Base-by-base conservation (phyloP, 2,113 vertebrate species). In the Cairina moschata region DNA sequence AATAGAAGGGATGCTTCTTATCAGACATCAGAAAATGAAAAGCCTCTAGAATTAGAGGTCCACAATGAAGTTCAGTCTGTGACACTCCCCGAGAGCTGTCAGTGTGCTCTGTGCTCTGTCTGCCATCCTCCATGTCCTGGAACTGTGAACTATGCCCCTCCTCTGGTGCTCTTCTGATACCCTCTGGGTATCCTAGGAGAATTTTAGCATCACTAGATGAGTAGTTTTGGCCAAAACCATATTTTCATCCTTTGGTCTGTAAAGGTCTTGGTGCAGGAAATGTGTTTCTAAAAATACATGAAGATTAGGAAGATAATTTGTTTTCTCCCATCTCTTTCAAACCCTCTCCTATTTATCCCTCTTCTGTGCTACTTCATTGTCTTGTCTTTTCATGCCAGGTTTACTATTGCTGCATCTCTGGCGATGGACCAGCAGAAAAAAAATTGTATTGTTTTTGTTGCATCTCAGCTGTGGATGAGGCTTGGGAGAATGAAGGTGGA, bases 21-120 rank as follows among this genome's bases (percentile, higher is more conserved):
- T 0, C 3, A 3, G 36, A 14, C 58, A 12, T 3, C 2, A 7
- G 52, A 71, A 40, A 50, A 38, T 0, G 0, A 54, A 9, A 81
- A 84, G 6, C 78, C 32, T 75, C 48, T n/a, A 20, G 54, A 89
- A 69, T 60, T 31, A 29, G 38, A 18, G 42, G 7, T 78, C 89
- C 31, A 34, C 9, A 8, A 17, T 13, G 29, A 68, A 38, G 15
- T 62, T 76, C 34, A 16, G 8, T 62, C 40, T 25, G 32, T 52
- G 60, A 28, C 0, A 0, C 17, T 62, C 28, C 17, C 31, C 21
- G 59, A 56, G 46, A 72, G 25, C 46, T 42, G 25, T 14, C 1
- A 8, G 59, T 0, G 0, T 26, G 31, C 15, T 82, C 56, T 1
- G 3, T 52, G 42, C 17, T 72, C 4, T 16, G 46, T 69, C 42